Evolutionary conservation across 2,113 vertebrate species (phyloP).

Genomic region (Maccullochella peelii): DNA sequence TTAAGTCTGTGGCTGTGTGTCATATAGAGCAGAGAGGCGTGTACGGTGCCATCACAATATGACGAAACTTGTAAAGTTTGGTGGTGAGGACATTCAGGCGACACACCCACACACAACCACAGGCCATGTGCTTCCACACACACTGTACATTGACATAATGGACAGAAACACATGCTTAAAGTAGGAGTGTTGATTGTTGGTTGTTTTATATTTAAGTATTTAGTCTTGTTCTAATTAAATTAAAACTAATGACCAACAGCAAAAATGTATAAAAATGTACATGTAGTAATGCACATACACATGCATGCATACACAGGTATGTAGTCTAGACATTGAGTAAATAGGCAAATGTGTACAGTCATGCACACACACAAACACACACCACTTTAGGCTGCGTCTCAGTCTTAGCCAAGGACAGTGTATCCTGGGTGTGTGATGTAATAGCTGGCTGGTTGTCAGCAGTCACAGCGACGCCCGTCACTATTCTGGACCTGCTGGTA

Average conservation of each 20-base stretch:
- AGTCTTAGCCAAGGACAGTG: constrained; percentile 51
- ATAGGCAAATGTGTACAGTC: background rate
- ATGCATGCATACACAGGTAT: background rate
- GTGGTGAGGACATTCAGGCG: background rate
- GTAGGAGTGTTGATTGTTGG: background rate
- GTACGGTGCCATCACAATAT: constrained; percentile 8
- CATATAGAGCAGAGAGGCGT: background rate
- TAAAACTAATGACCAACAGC: background rate
- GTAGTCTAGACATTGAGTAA: background rate
- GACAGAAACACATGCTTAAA: background rate
- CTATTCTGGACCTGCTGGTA: constrained; percentile 59
- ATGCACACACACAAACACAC: background rate
- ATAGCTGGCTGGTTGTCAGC: constrained; percentile 61
- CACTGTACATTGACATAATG: background rate
- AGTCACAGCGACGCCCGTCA: constrained; percentile 64
- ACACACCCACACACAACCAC: constrained; percentile 16
- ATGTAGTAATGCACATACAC: background rate
- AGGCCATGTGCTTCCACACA: constrained; percentile 31
- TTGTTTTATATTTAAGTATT: background rate
- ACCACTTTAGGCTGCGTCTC: constrained; percentile 11
- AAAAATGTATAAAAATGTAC: background rate
- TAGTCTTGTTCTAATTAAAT: background rate
- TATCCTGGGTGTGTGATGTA: constrained; percentile 69
- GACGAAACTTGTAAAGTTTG: constrained; percentile 28
- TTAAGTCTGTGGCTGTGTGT: background rate